Conservation (phyloP, 2,797 vertebrate species). For the Cuculus canorus region DNA sequence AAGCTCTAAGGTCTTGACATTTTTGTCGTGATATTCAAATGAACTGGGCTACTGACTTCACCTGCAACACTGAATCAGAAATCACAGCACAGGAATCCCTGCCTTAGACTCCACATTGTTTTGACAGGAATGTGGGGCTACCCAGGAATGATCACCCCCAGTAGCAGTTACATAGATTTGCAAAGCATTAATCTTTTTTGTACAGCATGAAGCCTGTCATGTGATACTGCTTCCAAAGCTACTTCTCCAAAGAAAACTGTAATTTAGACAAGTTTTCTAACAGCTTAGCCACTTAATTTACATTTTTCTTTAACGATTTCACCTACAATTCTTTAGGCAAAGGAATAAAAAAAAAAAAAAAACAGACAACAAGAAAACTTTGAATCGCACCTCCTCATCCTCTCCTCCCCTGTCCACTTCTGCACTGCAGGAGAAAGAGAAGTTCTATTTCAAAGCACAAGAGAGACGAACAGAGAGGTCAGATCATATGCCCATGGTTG, state of each 20-base stretch:
- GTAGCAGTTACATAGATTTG: neutral
- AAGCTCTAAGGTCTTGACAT: neutral
- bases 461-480: neutral
- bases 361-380: neutral
- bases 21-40: neutral
- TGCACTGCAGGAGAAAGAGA: neutral
- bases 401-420: neutral
- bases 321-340: neutral
- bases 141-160: neutral
- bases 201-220: neutral
- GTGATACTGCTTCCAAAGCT: neutral
- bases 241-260: neutral
- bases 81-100: neutral
- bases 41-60: neutral
- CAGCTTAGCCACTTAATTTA: neutral
- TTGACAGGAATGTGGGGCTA: neutral
- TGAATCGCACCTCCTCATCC: neutral
- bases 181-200: neutral
- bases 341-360: neutral
- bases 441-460: neutral
- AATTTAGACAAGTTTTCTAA: neutral
- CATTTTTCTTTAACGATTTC: neutral
- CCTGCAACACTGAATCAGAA: neutral
- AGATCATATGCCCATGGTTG: neutral
- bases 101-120: neutral